A percentile compares a stretch with the other conserved stretches of the same genome.
Conservation (phyloP, 2,797 vertebrate genomes). For the Spatula clypeata region DNA sequence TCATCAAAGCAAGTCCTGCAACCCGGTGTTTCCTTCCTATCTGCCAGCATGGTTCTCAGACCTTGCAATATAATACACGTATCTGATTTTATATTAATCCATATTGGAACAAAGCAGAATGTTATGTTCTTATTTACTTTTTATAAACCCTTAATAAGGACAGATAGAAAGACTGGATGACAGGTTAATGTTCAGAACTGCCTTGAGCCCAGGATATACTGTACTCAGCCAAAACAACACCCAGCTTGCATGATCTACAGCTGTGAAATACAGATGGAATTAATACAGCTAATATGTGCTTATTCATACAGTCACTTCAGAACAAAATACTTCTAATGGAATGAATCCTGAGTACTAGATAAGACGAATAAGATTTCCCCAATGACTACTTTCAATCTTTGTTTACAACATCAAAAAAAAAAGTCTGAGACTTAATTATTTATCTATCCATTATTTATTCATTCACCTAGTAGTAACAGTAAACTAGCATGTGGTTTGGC, state of each 20-base stretch:
- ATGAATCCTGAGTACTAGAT: background rate
- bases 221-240: background rate
- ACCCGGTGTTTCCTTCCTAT: background rate
- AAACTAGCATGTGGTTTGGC: conserved; percentile 53
- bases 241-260: background rate
- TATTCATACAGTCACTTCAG: conserved; percentile 12
- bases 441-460: conserved; percentile 73
- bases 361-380: conserved; percentile 4
- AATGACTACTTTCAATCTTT: conserved; percentile 46
- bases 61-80: background rate
- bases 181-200: background rate
- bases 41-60: background rate
- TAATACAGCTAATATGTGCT: background rate
- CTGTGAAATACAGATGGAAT: conserved; percentile 13
- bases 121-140: background rate
- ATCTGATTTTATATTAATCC: background rate
- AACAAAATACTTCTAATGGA: conserved; percentile 51
- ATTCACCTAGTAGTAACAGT: conserved; percentile 49
- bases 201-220: background rate
- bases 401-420: conserved; percentile 53
- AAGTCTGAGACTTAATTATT: conserved; percentile 58
- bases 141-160: background rate
- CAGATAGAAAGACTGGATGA: background rate
- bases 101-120: background rate
- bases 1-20: background rate